A percentile compares a stretch with the other conserved stretches of the same genome.
Evolutionary conservation across 2,113 vertebrate genomes (phyloP).

Genomic region (Oryzias woworae): DNA sequence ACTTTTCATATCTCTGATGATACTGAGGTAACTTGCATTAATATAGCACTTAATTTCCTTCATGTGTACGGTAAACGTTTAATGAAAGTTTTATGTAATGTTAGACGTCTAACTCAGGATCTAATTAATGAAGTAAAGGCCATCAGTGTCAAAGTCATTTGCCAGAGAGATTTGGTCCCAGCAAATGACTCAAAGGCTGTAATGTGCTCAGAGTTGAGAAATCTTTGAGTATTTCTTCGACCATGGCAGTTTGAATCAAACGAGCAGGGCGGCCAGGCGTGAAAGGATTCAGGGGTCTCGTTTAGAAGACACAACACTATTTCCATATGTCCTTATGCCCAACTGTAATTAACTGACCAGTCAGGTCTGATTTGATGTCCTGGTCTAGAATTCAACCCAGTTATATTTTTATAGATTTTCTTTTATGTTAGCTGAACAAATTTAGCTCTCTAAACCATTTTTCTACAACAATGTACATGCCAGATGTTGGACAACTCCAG

Average conservation of each 20-base stretch:
- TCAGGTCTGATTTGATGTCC: not conserved
- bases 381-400: too few relatives aligned
- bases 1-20: slow-evolving; percentile 12
- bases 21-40: slow-evolving; percentile 20
- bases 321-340: not conserved
- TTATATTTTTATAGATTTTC: too few relatives aligned
- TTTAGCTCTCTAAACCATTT: slow-evolving; percentile 22
- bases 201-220: slow-evolving; percentile 33
- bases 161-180: slow-evolving; percentile 45
- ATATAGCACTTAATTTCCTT: slow-evolving; percentile 20
- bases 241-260: slow-evolving; percentile 33
- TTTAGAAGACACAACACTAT: not conserved
- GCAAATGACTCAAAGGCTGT: slow-evolving; percentile 47
- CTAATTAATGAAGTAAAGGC: slow-evolving; percentile 70
- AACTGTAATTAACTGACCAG: not conserved
- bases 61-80: slow-evolving; percentile 39
- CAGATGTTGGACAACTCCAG: slow-evolving; percentile 41
- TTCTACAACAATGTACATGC: slow-evolving; percentile 12
- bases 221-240: slow-evolving; percentile 25
- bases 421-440: not conserved
- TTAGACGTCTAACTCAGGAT: slow-evolving; percentile 49
- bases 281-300: slow-evolving; percentile 30
- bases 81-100: slow-evolving; percentile 58
- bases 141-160: slow-evolving; percentile 63
- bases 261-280: slow-evolving; percentile 22